Evolutionary conservation across 1,140 invertebrate species (phyloP).

Genomic region (Hylaeus volcanicus): DNA sequence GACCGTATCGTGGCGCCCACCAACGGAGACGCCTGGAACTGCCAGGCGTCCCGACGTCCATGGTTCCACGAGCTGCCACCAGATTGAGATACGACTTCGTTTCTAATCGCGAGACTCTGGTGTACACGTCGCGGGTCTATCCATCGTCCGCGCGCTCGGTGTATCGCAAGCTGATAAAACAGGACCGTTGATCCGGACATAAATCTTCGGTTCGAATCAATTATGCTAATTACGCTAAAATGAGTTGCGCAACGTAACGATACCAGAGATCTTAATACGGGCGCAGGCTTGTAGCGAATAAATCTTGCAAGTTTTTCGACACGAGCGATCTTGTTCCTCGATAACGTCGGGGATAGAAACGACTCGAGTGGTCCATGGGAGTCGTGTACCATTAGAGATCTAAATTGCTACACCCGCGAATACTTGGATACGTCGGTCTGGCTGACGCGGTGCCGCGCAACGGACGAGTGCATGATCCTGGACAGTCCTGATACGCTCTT

Average conservation of each 20-base stretch:
- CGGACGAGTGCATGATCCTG: slow-evolving; percentile 6
- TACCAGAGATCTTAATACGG: slow-evolving; percentile 11
- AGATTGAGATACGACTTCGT: slow-evolving; percentile 55
- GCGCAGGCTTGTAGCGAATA: slow-evolving; percentile 10
- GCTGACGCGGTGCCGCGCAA: background rate
- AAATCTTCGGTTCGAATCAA: slow-evolving; percentile 36
- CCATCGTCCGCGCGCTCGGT: background rate
- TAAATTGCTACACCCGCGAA: background rate
- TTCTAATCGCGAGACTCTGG: slow-evolving; percentile 49
- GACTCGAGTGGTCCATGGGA: background rate
- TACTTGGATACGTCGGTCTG: background rate
- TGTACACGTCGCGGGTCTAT: too few relatives aligned
- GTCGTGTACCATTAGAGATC: background rate
- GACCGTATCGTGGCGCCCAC: slow-evolving; percentile 67
- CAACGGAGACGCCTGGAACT: slow-evolving; percentile 64
- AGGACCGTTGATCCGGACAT: slow-evolving; percentile 36
- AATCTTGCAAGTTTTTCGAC: slow-evolving; percentile 25
- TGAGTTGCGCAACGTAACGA: slow-evolving; percentile 9
- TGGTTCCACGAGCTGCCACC: slow-evolving; percentile 54
- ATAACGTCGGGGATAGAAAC: slow-evolving; percentile 8
- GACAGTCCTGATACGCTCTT: background rate
- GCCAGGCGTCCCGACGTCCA: slow-evolving; percentile 62
- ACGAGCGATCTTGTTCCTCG: slow-evolving; percentile 6
- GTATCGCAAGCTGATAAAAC: slow-evolving; percentile 64
- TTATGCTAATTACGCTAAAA: slow-evolving; percentile 32